Base-by-base conservation (phyloP, 2,797 vertebrate genomes). In the Diceros bicornis region DNA sequence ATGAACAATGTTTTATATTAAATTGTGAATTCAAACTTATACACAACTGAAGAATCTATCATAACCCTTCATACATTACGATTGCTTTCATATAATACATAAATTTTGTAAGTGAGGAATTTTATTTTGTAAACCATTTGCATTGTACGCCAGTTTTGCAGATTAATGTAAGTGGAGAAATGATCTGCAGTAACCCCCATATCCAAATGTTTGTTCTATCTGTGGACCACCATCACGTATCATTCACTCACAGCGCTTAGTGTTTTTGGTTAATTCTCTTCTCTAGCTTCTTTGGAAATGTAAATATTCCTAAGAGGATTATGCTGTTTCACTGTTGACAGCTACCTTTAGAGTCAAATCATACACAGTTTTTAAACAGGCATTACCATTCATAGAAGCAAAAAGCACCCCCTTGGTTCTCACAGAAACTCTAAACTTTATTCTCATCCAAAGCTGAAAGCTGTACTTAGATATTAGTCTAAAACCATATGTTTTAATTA, bases 81-180 rank as follows among this genome's bases (percentile, higher is more conserved):
- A 69, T 27, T 85, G 13, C 34, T 86, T 29, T 81, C 59, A n/a
- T 18, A 23, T 50, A 75, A 55, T 23, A 74, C 3, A 78, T 7
- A 64, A 7, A 0, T 84, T 95, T 82, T 61, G 17, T 47, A 94
- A 81, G 27, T 52, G 44, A 90, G 10, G 7, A 7, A 12, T 75
- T 96, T 79, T 68, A 29, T 59, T 84, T 92, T 94, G 16, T 81
- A 93, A 92, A 57, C 21, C 23, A 57, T 85, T 82, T 75, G 27
- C 52, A 57, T 52, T 11, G n/a, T 20, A 9, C 18, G 4, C 7
- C 21, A 37, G 3, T 52, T 91, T 85, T 85, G 3, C 3, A 69
- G 0, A 6, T 25, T 52, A 25, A 78, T 82, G 0, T 68, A 79
- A 89, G 62, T 29, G 27, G 2, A 62, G 0, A 13, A 57, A 20